Evolutionary conservation across 2,113 vertebrate genomes (phyloP).

Genomic region (Patagioenas fasciata): DNA sequence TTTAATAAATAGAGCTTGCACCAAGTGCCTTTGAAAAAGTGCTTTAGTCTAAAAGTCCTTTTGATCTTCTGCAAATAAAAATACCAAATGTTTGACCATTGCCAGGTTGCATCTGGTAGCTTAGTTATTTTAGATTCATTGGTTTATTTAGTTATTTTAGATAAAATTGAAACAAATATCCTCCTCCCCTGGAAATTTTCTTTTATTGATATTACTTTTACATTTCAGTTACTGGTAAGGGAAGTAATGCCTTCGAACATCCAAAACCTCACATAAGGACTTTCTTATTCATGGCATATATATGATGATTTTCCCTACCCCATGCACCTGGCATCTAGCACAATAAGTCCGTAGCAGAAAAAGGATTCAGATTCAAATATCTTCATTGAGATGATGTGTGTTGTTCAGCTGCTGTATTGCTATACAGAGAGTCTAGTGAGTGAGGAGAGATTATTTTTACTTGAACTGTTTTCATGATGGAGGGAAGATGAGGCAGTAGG

Average conservation of each 20-base stretch:
- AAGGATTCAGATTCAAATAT: neutral
- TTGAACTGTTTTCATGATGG: neutral
- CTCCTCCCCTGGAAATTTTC: too few species aligned
- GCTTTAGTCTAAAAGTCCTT: constrained; percentile 59
- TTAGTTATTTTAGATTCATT: neutral
- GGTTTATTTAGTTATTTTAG: constrained; percentile 1
- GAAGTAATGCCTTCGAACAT: neutral
- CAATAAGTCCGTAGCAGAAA: neutral
- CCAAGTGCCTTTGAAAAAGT: constrained; percentile 51
- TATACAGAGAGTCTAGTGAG: neutral
- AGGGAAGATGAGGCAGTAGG: neutral
- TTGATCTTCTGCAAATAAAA: constrained; percentile 67
- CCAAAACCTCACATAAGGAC: neutral
- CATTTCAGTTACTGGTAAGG: neutral
- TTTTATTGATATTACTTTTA: neutral
- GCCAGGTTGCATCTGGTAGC: constrained; percentile 32
- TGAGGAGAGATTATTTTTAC: constrained; percentile 4
- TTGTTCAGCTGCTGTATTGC: neutral
- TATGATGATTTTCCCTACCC: neutral
- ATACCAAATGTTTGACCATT: constrained; percentile 41
- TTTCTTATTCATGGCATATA: neutral
- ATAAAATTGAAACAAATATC: constrained; percentile 15
- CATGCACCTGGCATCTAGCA: neutral
- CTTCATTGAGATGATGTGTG: neutral
- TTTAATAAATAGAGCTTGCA: constrained; percentile 61